phyloP scores from a whole-genome alignment of 1,140 invertebrate species.

The Lasioglossum baleicum region DNA sequence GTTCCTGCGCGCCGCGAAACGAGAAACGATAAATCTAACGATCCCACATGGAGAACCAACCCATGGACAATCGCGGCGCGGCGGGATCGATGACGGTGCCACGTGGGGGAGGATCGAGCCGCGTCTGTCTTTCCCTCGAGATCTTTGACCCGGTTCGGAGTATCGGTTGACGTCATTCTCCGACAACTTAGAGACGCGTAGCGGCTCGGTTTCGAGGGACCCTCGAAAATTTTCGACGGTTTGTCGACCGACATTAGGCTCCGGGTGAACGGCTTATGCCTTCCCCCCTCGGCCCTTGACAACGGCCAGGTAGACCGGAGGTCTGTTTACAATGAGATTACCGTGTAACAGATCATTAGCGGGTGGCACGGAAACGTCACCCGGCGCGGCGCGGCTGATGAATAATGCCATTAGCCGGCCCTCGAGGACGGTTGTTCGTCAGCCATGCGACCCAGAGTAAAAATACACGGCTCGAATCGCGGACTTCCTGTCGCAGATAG shows the following conservation, averaged over 20 bases:
- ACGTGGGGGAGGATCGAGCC: neutral
- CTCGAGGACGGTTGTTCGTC: neutral
- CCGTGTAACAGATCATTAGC: neutral
- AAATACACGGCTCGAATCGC: constrained; percentile 9
- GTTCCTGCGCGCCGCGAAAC: constrained; percentile 9
- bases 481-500: constrained; percentile 23
- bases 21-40: constrained; percentile 35
- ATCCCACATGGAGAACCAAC: constrained; percentile 9
- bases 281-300: neutral
- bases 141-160: constrained; percentile 41
- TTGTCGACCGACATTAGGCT: constrained; percentile 6
- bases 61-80: neutral
- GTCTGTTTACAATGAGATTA: constrained; percentile 17
- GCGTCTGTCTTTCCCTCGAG: neutral
- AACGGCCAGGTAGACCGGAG: neutral
- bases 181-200: neutral
- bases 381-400: neutral
- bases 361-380: constrained; percentile 1
- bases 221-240: neutral
- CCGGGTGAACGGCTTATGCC: neutral
- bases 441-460: neutral
- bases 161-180: constrained; percentile 23
- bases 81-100: neutral
- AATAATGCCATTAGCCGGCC: neutral
- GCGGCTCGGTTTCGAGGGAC: no score